phyloP scores from a whole-genome alignment of 2,888 invertebrate genomes.

The Andrena minutula region DNA sequence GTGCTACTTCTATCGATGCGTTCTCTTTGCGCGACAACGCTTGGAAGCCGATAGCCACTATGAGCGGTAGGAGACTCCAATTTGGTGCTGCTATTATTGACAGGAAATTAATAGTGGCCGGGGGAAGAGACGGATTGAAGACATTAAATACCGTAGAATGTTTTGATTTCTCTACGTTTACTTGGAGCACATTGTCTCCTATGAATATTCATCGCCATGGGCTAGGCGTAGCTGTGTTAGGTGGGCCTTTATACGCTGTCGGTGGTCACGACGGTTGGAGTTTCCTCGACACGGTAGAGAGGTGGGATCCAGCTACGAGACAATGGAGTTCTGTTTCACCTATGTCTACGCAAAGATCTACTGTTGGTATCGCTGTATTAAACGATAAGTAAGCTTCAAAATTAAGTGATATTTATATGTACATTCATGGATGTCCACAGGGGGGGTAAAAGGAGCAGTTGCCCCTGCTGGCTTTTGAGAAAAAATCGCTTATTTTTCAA shows the following conservation, averaged over 20 bases:
- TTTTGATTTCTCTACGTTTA: slow-evolving; percentile 92
- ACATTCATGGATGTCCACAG: no score
- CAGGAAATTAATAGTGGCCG: slow-evolving; percentile 94
- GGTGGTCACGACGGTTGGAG: slow-evolving; percentile 99
- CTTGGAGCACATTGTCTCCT: slow-evolving; percentile 93
- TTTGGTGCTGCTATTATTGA: slow-evolving; percentile 96
- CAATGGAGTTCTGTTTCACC: slow-evolving; percentile 96
- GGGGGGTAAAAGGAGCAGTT: no score
- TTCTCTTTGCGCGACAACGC: slow-evolving; percentile 93
- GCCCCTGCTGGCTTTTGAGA: no score
- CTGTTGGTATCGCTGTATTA: slow-evolving; percentile 95
- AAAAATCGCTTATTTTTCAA: no score
- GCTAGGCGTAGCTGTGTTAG: slow-evolving; percentile 91
- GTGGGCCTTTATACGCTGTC: slow-evolving; percentile 96
- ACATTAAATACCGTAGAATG: slow-evolving; percentile 97
- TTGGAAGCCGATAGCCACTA: slow-evolving; percentile 92
- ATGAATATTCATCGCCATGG: slow-evolving; percentile 97
- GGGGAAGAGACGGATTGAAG: slow-evolving; percentile 96
- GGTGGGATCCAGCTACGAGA: slow-evolving; percentile 95
- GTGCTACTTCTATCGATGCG: slow-evolving; percentile 95
- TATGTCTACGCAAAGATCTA: slow-evolving; percentile 95
- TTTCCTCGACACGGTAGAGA: slow-evolving; percentile 96
- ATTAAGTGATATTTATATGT: neutral
- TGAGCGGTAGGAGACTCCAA: slow-evolving; percentile 93
- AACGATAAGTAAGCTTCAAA: slow-evolving; percentile 87